Conservation (phyloP, 35 echinoderm and acorn worm species). For the Patiria miniata region DNA sequence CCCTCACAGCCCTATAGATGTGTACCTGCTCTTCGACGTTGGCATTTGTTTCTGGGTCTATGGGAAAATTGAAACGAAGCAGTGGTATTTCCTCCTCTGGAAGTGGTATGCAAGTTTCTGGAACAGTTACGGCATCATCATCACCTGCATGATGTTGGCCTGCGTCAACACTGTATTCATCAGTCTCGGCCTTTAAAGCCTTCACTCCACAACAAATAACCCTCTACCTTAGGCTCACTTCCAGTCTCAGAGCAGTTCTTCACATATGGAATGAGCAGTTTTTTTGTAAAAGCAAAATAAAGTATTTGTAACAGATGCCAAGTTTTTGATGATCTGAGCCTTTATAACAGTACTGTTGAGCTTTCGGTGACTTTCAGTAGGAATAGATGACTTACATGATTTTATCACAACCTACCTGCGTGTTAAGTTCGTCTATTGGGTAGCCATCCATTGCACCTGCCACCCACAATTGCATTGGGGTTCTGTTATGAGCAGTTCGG, state of each 20-base stretch:
- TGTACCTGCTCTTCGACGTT: background rate
- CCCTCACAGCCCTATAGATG: background rate
- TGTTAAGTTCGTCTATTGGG: background rate
- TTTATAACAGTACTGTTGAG: no score
- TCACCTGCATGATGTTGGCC: background rate
- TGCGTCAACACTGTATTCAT: background rate
- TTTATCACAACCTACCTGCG: background rate
- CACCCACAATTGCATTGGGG: background rate
- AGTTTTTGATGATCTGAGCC: no score
- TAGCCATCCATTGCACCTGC: background rate
- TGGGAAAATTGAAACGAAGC: background rate
- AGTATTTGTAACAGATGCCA: background rate
- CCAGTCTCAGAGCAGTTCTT: no score
- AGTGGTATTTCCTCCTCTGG: background rate
- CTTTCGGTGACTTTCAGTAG: no score
- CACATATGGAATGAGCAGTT: no score
- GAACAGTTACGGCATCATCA: background rate
- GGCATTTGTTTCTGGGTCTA: background rate
- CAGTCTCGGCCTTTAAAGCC: no score
- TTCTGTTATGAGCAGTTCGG: background rate
- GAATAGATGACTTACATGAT: no score
- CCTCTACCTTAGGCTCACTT: no score
- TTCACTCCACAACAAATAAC: no score
- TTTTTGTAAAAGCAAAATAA: background rate
- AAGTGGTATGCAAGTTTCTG: background rate